A percentile compares a stretch with the other conserved stretches of the same genome.
phyloP scores from a whole-genome alignment of 2,888 invertebrate species.

The Autographa gamma region DNA sequence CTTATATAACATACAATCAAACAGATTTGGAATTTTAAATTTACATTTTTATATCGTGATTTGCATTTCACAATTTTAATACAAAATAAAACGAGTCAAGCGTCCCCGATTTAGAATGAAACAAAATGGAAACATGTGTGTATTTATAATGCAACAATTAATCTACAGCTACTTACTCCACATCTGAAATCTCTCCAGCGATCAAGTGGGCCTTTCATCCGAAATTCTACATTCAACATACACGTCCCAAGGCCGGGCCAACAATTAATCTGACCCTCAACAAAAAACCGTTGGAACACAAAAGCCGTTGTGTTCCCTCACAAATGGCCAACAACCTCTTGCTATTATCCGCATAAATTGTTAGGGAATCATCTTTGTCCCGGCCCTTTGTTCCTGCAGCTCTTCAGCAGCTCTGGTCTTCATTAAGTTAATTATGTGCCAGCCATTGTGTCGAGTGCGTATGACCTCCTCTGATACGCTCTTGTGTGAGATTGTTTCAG shows the following conservation, averaged over 20 bases:
- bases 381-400: conserved; percentile 61
- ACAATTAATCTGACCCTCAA: conserved; percentile 62
- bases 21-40: too few species aligned
- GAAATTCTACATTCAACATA: conserved; percentile 50
- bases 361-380: conserved; percentile 65
- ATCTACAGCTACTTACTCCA: conserved; percentile 19
- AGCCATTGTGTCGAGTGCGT: conserved; percentile 58
- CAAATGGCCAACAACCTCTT: conserved; percentile 61
- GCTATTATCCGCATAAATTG: conserved; percentile 69
- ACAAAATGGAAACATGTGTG: conserved; percentile 20
- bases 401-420: conserved; percentile 64
- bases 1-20: too few species aligned
- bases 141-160: background rate
- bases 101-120: background rate
- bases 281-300: conserved; percentile 64
- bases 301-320: conserved; percentile 58
- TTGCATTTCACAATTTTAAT: too few species aligned
- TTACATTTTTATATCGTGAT: too few species aligned
- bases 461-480: conserved; percentile 57
- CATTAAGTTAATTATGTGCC: conserved; percentile 70
- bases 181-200: conserved; percentile 48
- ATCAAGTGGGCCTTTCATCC: conserved; percentile 48
- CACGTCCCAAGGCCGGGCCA: conserved; percentile 54
- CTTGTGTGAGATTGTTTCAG: conserved; percentile 36
- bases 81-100: background rate